Evolutionary conservation across 2,113 vertebrate genomes (phyloP).

Genomic region (Albula goreensis): DNA sequence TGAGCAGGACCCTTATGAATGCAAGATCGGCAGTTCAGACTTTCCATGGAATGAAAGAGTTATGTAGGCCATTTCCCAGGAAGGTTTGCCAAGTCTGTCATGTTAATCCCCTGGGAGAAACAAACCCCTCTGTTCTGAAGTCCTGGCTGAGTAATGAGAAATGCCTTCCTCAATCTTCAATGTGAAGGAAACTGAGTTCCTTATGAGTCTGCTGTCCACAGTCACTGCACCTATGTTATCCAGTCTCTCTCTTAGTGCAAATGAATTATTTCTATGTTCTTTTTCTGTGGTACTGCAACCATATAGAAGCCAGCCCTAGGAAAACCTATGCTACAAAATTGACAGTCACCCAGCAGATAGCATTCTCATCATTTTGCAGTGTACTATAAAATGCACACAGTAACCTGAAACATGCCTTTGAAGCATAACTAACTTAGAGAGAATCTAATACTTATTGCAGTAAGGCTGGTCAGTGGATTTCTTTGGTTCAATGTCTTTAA

Average conservation of each 20-base stretch:
- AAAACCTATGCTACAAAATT: background rate
- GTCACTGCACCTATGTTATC: background rate
- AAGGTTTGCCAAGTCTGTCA: slow-evolving; percentile 48
- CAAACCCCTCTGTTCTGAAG: slow-evolving; percentile 40
- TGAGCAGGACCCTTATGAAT: slow-evolving; percentile 37
- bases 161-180: slow-evolving; percentile 39
- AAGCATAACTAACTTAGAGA: background rate
- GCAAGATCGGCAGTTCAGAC: slow-evolving; percentile 33
- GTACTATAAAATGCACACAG: background rate
- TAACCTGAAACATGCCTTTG: background rate
- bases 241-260: background rate
- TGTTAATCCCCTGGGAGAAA: slow-evolving; percentile 52
- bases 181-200: slow-evolving; percentile 21
- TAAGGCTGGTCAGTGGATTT: background rate
- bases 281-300: background rate
- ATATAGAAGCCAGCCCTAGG: background rate
- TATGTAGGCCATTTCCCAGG: slow-evolving; percentile 49
- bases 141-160: slow-evolving; percentile 45
- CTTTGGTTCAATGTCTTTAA: background rate
- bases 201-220: background rate
- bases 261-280: background rate
- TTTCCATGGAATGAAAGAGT: slow-evolving; percentile 11
- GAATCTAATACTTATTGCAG: background rate
- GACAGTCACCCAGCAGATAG: background rate
- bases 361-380: background rate